phyloP scores from a whole-genome alignment of 1,140 invertebrate species.

The Achroia grisella region DNA sequence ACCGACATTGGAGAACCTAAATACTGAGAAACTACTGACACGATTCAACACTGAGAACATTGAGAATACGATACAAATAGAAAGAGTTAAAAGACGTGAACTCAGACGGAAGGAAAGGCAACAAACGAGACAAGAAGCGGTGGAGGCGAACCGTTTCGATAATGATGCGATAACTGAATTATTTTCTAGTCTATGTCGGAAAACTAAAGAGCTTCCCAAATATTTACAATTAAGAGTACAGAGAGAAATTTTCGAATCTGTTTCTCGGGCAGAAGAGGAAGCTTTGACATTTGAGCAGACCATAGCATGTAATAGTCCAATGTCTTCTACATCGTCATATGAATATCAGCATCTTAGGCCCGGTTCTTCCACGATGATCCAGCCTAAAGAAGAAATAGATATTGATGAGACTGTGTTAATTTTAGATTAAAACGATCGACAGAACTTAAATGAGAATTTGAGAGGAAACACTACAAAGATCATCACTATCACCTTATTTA shows the following conservation, averaged over 20 bases:
- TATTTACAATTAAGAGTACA: slow-evolving; percentile 12
- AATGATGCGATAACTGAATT: neutral
- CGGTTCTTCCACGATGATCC: too few species aligned
- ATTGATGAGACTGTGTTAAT: too few species aligned
- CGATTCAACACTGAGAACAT: neutral
- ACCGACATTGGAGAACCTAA: too few species aligned
- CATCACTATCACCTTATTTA: too few species aligned
- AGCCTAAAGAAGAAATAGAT: too few species aligned
- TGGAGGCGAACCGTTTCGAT: neutral
- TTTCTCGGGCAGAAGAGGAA: slow-evolving; percentile 11
- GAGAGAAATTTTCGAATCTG: slow-evolving; percentile 11
- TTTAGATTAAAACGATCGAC: too few species aligned
- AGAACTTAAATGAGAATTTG: too few species aligned
- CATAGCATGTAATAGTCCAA: too few species aligned
- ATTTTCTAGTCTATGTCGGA: slow-evolving; percentile 6
- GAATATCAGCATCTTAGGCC: too few species aligned
- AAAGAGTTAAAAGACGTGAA: neutral
- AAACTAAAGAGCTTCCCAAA: slow-evolving; percentile 9
- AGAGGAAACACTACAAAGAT: too few species aligned
- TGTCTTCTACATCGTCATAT: too few species aligned
- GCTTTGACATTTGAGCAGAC: neutral
- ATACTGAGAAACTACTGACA: too few species aligned
- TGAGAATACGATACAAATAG: neutral
- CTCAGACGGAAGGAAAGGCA: neutral
- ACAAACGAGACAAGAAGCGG: neutral